Percentiles rank a stretch among this genome's conserved stretches.
phyloP scores from a whole-genome alignment of 92 coral and sea anemone species.

The Zoanthus sansibaricus region DNA sequence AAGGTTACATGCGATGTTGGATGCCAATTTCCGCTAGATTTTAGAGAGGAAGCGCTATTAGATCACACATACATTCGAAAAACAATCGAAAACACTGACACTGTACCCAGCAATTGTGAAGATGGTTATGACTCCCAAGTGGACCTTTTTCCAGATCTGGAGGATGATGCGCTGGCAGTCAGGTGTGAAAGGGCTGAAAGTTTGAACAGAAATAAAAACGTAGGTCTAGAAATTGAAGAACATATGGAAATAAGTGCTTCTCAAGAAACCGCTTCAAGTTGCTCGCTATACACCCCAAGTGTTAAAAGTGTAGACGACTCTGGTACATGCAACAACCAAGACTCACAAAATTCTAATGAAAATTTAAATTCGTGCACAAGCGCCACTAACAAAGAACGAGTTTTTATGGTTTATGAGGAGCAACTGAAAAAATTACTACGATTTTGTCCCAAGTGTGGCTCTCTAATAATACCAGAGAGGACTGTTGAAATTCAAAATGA shows the following conservation, averaged over 20 bases:
- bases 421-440: constrained; percentile 18
- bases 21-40: constrained; percentile 10
- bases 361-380: not conserved
- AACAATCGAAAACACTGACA: not conserved
- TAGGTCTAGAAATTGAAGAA: not conserved
- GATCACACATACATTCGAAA: not conserved
- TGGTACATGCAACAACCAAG: not conserved
- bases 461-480: not conserved
- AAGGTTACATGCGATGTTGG: constrained; percentile 7
- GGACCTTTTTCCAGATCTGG: not conserved
- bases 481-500: constrained; percentile 30
- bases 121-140: not conserved
- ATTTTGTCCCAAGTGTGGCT: constrained; percentile 35
- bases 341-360: not conserved
- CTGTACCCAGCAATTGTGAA: not conserved
- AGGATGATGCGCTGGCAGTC: not conserved
- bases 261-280: constrained; percentile 25
- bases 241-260: not conserved
- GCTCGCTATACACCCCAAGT: constrained; percentile 1
- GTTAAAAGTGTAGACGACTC: constrained; percentile 17
- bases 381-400: not conserved
- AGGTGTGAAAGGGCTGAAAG: not conserved
- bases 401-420: constrained; percentile 36
- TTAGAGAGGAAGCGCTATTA: not conserved
- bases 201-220: not conserved